phyloP scores from a whole-genome alignment of 2,113 vertebrate genomes.

The Pica pica region DNA sequence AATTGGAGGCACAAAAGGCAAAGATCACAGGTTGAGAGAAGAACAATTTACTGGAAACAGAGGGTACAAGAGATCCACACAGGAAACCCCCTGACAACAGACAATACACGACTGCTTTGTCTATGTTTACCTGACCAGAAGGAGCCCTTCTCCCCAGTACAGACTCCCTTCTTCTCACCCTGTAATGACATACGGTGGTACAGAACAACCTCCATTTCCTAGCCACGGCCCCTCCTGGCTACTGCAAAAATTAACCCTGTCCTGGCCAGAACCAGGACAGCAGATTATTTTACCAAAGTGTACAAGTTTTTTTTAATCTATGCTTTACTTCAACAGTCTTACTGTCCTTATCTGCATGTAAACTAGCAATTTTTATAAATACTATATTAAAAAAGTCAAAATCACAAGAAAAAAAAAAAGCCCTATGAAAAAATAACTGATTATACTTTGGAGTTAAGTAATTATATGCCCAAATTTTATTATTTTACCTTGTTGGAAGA shows the following conservation, averaged over 20 bases:
- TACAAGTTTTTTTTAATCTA: not conserved
- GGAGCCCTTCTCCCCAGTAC: fast-evolving
- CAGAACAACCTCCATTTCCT: not conserved
- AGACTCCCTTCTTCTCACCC: fast-evolving
- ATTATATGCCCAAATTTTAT: not conserved
- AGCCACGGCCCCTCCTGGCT: not conserved
- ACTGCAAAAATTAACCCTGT: not conserved
- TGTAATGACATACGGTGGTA: fast-evolving
- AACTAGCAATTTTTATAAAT: not conserved
- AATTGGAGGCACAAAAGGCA: not conserved
- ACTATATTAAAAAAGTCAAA: not conserved
- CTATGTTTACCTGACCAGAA: not conserved
- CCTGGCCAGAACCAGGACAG: no score
- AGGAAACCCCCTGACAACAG: no score
- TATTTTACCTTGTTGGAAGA: not conserved
- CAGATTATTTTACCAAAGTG: not conserved
- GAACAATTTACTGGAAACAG: not conserved
- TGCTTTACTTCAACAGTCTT: not conserved
- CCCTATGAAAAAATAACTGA: not conserved
- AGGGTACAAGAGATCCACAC: not conserved
- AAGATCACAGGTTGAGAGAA: not conserved
- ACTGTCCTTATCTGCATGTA: not conserved
- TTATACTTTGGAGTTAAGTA: not conserved
- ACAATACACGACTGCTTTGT: no score
- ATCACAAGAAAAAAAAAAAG: not conserved